Evolutionary conservation across 1,140 invertebrate species (phyloP).

Genomic region (Tyrophagus putrescentiae): DNA sequence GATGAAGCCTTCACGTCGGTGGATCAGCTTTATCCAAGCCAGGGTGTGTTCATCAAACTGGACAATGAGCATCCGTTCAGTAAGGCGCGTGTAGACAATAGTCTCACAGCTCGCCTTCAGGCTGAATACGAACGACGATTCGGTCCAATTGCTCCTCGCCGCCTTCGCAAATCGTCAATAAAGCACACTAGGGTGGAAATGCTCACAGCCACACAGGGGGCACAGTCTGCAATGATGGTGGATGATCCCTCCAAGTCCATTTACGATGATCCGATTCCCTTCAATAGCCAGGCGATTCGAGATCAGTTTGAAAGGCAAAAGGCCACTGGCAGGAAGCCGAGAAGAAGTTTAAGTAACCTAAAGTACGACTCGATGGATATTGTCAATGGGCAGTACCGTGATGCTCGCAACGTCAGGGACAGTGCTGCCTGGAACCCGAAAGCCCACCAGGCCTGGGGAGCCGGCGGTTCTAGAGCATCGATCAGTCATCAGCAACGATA

Average conservation of each 20-base stretch:
- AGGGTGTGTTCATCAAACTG: conserved; percentile 23
- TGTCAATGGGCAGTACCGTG: not conserved
- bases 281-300: not conserved
- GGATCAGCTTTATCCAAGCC: conserved; percentile 23
- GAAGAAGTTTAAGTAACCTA: not conserved
- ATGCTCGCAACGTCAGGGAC: not conserved
- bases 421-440: too few species aligned
- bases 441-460: not conserved
- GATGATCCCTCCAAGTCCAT: not conserved
- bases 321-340: not conserved
- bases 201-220: too few species aligned
- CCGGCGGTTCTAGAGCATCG: not conserved
- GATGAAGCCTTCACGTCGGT: conserved; percentile 20
- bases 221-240: not conserved
- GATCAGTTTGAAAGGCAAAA: not conserved
- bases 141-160: not conserved
- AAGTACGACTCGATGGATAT: not conserved
- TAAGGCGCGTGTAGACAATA: not conserved
- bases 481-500: not conserved
- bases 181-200: not conserved
- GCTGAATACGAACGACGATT: conserved; percentile 9
- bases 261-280: not conserved
- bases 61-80: not conserved
- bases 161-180: not conserved
- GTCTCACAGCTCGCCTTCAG: not conserved